Conservation (phyloP, 2,888 invertebrate species). For the Xestia c-nigrum region DNA sequence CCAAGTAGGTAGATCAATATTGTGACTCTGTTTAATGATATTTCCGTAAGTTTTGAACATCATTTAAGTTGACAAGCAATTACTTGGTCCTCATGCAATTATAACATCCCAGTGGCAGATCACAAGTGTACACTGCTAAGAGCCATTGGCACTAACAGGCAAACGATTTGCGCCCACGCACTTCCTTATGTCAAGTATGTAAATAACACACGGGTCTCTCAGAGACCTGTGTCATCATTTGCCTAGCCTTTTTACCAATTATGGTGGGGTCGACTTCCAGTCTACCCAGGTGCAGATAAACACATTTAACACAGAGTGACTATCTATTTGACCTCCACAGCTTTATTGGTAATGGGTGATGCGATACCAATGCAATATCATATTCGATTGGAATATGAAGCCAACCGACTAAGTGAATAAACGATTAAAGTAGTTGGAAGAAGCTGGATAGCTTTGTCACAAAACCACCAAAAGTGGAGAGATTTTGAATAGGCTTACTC, state of each 20-base stretch:
- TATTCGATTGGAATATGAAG: too few species aligned
- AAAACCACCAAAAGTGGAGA: too few species aligned
- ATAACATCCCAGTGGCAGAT: constrained; percentile 10
- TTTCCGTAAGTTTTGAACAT: background rate
- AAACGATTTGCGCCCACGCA: constrained; percentile 27
- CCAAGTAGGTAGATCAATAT: background rate
- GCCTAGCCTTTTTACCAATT: background rate
- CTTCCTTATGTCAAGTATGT: constrained; percentile 16
- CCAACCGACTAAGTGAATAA: too few species aligned
- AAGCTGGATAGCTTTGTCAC: too few species aligned
- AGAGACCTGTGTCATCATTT: background rate
- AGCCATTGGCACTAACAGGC: background rate
- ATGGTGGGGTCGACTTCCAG: background rate
- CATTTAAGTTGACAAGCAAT: background rate
- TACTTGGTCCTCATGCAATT: background rate
- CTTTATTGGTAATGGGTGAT: background rate
- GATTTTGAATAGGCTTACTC: too few species aligned
- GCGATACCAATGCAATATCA: background rate
- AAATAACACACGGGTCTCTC: background rate
- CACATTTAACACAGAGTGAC: background rate
- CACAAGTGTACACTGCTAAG: constrained; percentile 4
- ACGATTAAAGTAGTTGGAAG: too few species aligned
- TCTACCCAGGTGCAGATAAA: background rate
- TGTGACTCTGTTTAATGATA: background rate
- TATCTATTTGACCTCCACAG: background rate